These are phyloP conservation scores for Ametastegia equiseti DNA, from an alignment of 2,888 invertebrate species.

Conservation along the genomic window DNA sequence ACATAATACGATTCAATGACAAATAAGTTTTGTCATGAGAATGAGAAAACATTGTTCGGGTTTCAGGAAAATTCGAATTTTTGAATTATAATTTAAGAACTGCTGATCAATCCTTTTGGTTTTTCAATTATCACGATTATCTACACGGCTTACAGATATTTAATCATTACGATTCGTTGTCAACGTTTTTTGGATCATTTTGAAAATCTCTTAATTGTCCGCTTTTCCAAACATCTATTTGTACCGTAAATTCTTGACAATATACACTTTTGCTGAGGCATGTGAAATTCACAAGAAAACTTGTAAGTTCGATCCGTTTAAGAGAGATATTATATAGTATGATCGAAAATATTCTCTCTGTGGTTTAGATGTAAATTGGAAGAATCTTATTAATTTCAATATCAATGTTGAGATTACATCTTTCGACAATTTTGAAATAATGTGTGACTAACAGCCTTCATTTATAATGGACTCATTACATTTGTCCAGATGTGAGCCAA, in stretches of 20 bases:
- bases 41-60: not conserved
- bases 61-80: too few species aligned
- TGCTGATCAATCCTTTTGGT: not conserved
- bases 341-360: not conserved
- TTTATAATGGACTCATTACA: not conserved
- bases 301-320: not conserved
- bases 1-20: not conserved
- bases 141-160: not conserved
- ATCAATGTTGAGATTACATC: not conserved
- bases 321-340: not conserved
- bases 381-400: not conserved
- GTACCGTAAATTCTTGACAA: not conserved
- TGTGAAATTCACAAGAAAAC: not conserved
- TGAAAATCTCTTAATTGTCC: not conserved
- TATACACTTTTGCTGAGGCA: not conserved
- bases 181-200: not conserved
- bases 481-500: not conserved
- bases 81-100: constrained; percentile 6
- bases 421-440: not conserved
- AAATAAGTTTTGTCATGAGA: not conserved
- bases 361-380: not conserved
- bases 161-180: not conserved
- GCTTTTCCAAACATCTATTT: not conserved
- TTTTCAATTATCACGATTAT: not conserved
- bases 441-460: not conserved